Evolutionary conservation across 1,140 invertebrate genomes (phyloP).

Genomic region (Cydia splendana): DNA sequence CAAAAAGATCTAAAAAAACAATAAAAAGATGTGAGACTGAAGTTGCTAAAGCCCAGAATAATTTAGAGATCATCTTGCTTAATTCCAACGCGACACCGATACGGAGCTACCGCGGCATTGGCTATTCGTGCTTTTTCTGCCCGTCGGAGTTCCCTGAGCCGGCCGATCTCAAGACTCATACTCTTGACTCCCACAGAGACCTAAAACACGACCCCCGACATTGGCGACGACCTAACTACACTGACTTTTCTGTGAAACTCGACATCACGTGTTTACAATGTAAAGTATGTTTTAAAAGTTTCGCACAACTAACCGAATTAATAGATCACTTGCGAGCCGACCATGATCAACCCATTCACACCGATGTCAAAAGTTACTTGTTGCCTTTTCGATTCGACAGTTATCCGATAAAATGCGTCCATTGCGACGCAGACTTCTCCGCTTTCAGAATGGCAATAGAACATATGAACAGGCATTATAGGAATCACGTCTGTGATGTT

Average conservation of each 20-base stretch:
- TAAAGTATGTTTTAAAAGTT: conserved; percentile 42
- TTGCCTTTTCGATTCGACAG: conserved; percentile 24
- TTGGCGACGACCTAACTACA: not conserved
- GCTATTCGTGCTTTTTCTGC: conserved; percentile 46
- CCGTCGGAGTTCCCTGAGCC: conserved; percentile 37
- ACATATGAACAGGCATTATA: conserved; percentile 33
- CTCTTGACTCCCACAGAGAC: conserved; percentile 4
- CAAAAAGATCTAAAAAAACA: not conserved
- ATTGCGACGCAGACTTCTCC: not conserved
- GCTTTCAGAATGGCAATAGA: conserved; percentile 3
- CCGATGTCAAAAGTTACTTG: conserved; percentile 11
- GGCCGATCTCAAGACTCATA: conserved; percentile 40
- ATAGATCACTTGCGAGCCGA: conserved; percentile 15
- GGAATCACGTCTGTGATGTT: conserved; percentile 33
- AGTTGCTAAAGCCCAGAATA: conserved; percentile 37
- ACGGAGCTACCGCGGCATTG: conserved; percentile 34
- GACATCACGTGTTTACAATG: conserved; percentile 47
- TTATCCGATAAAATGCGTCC: not conserved
- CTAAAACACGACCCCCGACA: not conserved
- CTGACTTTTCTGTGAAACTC: conserved; percentile 35
- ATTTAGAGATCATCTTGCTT: conserved; percentile 40
- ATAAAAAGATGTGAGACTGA: conserved; percentile 3
- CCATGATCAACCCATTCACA: conserved; percentile 19
- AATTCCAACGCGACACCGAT: conserved; percentile 48
- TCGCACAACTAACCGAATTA: conserved; percentile 35